Base-by-base conservation (phyloP, 2,797 vertebrate genomes). In the Falco novaeseelandiae region DNA sequence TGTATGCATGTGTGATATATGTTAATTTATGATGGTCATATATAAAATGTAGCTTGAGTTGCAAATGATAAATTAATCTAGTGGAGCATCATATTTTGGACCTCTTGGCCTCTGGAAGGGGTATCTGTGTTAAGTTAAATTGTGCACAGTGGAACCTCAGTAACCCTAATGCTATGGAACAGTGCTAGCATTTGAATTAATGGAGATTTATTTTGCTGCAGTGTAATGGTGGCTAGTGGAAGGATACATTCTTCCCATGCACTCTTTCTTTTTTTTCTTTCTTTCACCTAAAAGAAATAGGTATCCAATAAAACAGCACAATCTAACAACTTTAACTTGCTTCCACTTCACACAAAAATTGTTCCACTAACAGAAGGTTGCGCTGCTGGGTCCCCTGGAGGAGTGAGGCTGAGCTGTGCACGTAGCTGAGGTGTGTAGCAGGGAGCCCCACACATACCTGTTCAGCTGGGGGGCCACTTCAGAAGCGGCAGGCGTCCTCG, bases 61-160 rank as follows among this genome's bases (percentile, higher is more conserved):
- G 62, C 78, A 89, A 93, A 74, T 81, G 84, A 51, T 88, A 93
- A 83, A 81, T 90, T 55, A 63, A 51, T 93, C 44, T 81, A 59
- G 72, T 40, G 52, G 27, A 95, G 30, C 72, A 71, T 82, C 3
- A 0, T 44, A 26, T 86, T 94, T 87, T 92, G 89, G 73, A 94
- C 34, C 51, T 69, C 72, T 83, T 67, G 85, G 73, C 40, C 44
- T 85, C 38, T 69, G 66, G 86, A 95, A 74, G 61, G 52, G 83
- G 32, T 54, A 67, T 83, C 49, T 76, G 23, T 57, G 57, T 59
- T 63, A 82, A 48, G n/a, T 88, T 67, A 93, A 88, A 81, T 90
- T 66, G 70, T 1, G 5, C 52, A 67, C n/a, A 86, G 52, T 52
- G 52, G 44, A 94, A 73, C 66, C 14, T 92, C 55, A 36, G 14